These are phyloP conservation scores for Anguilla japonica DNA, from an alignment of 2,113 vertebrate genomes.

Conservation along the genomic window DNA sequence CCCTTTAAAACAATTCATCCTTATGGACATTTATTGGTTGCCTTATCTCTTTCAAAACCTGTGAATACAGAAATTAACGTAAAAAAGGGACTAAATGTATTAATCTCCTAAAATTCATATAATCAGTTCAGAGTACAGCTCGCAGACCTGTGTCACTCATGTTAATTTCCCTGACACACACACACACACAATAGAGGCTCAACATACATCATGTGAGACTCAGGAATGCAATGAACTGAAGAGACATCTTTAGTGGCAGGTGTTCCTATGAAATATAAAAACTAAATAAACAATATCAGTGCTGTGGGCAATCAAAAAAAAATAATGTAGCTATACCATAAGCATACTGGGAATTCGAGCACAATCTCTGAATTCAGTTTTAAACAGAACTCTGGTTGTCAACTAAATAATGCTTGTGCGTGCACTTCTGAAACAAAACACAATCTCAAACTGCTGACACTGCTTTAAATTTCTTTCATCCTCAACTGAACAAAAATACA, in stretches of 20 bases:
- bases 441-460: neutral
- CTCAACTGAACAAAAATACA: neutral
- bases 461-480: neutral
- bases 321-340: neutral
- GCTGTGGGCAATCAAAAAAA: neutral
- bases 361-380: neutral
- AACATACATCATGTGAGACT: no score
- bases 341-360: neutral
- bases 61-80: slow-evolving; percentile 53
- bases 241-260: no score
- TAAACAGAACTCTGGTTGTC: neutral
- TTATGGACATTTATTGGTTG: slow-evolving; percentile 65
- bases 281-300: neutral
- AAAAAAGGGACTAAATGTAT: slow-evolving; percentile 35
- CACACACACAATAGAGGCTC: neutral
- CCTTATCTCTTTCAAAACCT: slow-evolving; percentile 42
- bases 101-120: neutral
- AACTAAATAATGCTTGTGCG: neutral
- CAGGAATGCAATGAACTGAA: neutral
- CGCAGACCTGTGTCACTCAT: neutral
- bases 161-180: neutral
- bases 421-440: neutral
- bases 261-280: no score
- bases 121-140: neutral
- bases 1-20: slow-evolving; percentile 66